These are phyloP conservation scores for Drosophila kohkoa DNA, from an alignment of 1,140 invertebrate genomes.

Conservation along the genomic window DNA sequence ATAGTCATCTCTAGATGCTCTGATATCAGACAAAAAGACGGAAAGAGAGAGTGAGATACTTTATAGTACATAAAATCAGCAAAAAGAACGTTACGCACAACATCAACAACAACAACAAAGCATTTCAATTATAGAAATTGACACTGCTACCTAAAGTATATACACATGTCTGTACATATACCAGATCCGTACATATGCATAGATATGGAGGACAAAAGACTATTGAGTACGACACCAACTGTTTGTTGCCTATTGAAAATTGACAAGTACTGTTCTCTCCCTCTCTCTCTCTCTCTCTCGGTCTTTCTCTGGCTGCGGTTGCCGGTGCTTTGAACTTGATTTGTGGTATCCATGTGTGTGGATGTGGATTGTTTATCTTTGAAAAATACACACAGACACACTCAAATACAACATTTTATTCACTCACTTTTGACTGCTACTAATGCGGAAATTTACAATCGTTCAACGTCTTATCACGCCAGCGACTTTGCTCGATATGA, in stretches of 20 bases:
- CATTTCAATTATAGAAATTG: constrained; percentile 55
- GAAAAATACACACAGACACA: not conserved
- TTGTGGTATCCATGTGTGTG: constrained; percentile 57
- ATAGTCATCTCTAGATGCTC: constrained; percentile 11
- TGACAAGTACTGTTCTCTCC: constrained; percentile 31
- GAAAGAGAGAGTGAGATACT: constrained; percentile 1
- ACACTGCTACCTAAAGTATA: constrained; percentile 3
- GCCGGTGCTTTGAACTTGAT: constrained; percentile 69
- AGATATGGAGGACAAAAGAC: constrained; percentile 55
- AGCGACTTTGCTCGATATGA: constrained; percentile 56
- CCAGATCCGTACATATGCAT: not conserved
- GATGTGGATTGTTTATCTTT: constrained; percentile 36
- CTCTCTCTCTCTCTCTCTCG: constrained; percentile 20
- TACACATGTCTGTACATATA: not conserved
- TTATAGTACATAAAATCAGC: constrained; percentile 1
- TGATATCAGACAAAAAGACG: no score
- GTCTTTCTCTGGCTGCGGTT: constrained; percentile 36
- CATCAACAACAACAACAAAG: constrained; percentile 10
- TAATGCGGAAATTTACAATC: constrained; percentile 70
- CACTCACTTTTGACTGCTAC: constrained; percentile 62
- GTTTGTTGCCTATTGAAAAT: constrained; percentile 30
- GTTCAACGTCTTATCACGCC: constrained; percentile 59
- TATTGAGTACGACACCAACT: constrained; percentile 11
- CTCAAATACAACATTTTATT: constrained; percentile 22
- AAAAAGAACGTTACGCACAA: constrained; percentile 29